Conservation (phyloP, 2,797 vertebrate genomes). For the Cynodonichthys magdalenae region DNA sequence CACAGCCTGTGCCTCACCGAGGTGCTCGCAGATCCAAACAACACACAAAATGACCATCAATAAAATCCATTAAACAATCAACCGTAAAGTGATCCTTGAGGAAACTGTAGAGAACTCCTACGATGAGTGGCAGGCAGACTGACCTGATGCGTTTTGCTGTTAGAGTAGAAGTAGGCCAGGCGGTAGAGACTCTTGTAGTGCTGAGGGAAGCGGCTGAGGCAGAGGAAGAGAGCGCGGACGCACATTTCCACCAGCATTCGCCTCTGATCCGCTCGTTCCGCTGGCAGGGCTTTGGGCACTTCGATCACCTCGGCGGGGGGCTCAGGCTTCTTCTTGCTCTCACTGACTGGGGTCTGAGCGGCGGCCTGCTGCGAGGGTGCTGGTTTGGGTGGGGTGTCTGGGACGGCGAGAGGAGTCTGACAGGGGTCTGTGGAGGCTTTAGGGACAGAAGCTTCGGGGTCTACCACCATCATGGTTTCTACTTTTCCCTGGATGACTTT, state of each 20-base stretch:
- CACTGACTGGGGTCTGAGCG: slow-evolving; percentile 58
- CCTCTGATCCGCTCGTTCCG: slow-evolving; percentile 85
- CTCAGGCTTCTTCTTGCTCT: slow-evolving; percentile 84
- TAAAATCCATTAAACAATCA: background rate
- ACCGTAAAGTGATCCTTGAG: background rate
- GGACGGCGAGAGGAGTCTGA: slow-evolving; percentile 50
- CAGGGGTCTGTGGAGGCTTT: slow-evolving; percentile 55
- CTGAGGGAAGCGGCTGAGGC: slow-evolving; percentile 95
- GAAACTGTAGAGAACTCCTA: background rate
- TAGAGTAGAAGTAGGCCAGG: slow-evolving; percentile 91
- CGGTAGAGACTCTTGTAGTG: slow-evolving; percentile 99
- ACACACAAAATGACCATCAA: slow-evolving; percentile 1
- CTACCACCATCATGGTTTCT: slow-evolving; percentile 71
- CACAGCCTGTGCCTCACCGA: slow-evolving; percentile 54
- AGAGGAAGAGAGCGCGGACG: slow-evolving; percentile 88
- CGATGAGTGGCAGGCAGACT: slow-evolving; percentile 43
- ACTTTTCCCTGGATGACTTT: slow-evolving; percentile 73
- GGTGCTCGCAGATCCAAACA: slow-evolving; percentile 32
- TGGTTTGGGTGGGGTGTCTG: slow-evolving; percentile 61
- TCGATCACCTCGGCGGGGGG: slow-evolving; percentile 75
- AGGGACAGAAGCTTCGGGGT: slow-evolving; percentile 54
- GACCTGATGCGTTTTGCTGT: slow-evolving; percentile 93
- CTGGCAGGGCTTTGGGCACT: slow-evolving; percentile 87
- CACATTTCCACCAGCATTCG: slow-evolving; percentile 92
- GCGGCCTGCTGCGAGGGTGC: slow-evolving; percentile 41